Evolutionary conservation across 2,888 invertebrate species (phyloP).

Genomic region (Hedychridium roseum): DNA sequence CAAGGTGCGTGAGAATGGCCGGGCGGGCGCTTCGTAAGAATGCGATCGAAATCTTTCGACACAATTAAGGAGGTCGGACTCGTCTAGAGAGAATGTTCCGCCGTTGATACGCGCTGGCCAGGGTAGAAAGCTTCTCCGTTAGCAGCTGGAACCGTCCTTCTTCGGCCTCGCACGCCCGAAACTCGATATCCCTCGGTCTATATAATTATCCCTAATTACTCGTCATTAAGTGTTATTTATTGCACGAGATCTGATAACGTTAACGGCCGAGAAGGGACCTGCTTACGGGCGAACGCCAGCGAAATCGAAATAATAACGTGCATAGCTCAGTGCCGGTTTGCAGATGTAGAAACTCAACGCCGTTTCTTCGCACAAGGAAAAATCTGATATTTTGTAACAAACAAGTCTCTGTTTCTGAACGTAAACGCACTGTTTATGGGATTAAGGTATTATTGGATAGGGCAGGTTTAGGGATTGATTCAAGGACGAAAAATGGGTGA

Average conservation of each 20-base stretch:
- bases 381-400: too few relatives aligned
- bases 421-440: conserved; percentile 7
- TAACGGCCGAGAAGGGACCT: too few relatives aligned
- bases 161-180: neutral
- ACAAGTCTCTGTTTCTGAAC: neutral
- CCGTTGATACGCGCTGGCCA: conserved; percentile 10
- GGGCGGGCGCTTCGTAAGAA: conserved; percentile 23
- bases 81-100: conserved; percentile 17
- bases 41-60: conserved; percentile 22
- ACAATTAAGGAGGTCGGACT: conserved; percentile 22
- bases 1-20: conserved; percentile 24
- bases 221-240: neutral
- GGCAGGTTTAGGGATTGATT: too few relatives aligned
- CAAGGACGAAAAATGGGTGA: too few relatives aligned
- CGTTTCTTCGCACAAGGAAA: neutral
- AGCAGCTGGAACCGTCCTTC: conserved; percentile 4
- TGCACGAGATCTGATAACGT: neutral
- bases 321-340: neutral
- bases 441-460: conserved; percentile 1
- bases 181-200: neutral
- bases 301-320: too few relatives aligned
- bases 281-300: too few relatives aligned
- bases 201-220: too few relatives aligned
- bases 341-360: neutral
- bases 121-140: conserved; percentile 14